Base-by-base conservation (phyloP, 2,797 vertebrate genomes). In the Tragelaphus eurycerus region DNA sequence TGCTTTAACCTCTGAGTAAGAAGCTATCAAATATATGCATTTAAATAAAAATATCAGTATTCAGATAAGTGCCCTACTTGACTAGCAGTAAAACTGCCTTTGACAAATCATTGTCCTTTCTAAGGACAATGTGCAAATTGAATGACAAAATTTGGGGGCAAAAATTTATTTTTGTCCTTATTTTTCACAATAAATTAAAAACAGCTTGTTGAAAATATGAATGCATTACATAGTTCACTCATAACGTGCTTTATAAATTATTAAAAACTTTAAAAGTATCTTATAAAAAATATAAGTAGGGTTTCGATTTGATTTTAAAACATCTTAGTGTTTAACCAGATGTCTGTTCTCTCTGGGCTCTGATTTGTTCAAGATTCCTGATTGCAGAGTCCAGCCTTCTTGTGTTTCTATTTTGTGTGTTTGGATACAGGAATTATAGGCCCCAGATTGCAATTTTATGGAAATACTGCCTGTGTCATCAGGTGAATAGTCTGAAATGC, bases 271-370 rank as follows among this genome's bases (percentile, higher is more conserved):
- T 54, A 29, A 67, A 85, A 83, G 48, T 71, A 71, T 38, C 43
- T 89, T 59, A 34, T 8, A 62, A 95, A 93, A 95, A 89, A 79
- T 74, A 79, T 67, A 95, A 86, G 52, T 27, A 89, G 50, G 1
- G 78, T 85, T 96, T 93, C 90, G 54, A 88, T 52, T 95, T 96
- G 50, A 79, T 62, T 87, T 60, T 29, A 86, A 95, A 86, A 46
- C 43, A 60, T 59, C 48, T 79, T 83, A 74, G 17, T 60, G 10
- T 89, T 95, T 86, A 50, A 48, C 34, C 55, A 86, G n/a, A 82
- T 83, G 34, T 76, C 2, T 8, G 2, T 52, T 96, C 38, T 94
- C 25, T 21, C 67, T 2, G 23, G 43, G 27, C 38, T n/a, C 34
- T 14, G 60, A 13, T 46, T 67, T 92, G 38, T 94, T 60, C 15